phyloP scores from a whole-genome alignment of 1,140 invertebrate genomes.

The Ceratina australensis region DNA sequence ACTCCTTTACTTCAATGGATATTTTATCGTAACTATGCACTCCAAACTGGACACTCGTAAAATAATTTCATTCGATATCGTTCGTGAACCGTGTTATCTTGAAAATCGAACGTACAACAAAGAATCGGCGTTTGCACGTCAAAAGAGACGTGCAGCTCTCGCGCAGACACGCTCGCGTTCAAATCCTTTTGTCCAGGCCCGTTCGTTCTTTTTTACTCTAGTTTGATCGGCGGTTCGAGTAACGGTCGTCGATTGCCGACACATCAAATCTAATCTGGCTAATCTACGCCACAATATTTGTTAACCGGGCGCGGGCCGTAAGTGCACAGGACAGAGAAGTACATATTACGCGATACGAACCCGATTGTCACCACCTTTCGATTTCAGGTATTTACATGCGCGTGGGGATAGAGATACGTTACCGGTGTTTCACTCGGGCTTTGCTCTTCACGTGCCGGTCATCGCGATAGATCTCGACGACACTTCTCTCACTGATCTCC shows the following conservation, averaged over 20 bases:
- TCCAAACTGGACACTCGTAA: too few species aligned
- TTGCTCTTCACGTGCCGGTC: not conserved
- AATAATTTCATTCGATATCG: too few species aligned
- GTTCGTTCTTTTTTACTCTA: too few species aligned
- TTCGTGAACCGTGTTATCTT: too few species aligned
- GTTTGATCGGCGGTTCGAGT: conserved; percentile 22
- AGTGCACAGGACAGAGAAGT: not conserved
- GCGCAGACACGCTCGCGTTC: not conserved
- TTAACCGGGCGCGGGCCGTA: not conserved
- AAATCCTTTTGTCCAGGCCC: conserved; percentile 17
- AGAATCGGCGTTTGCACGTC: conserved; percentile 5
- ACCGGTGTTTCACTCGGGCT: conserved; percentile 7
- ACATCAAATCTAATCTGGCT: conserved; percentile 59
- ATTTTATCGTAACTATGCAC: too few species aligned
- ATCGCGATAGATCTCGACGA: not conserved
- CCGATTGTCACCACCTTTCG: conserved; percentile 36
- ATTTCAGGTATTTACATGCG: conserved; percentile 1
- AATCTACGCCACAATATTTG: conserved; percentile 49
- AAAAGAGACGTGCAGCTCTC: not conserved
- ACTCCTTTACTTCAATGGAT: too few species aligned
- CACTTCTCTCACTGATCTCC: conserved; percentile 6
- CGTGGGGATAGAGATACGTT: conserved; percentile 11
- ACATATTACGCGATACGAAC: conserved; percentile 1
- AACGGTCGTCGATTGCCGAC: conserved; percentile 21
- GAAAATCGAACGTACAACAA: too few species aligned